phyloP scores from a whole-genome alignment of 1,140 invertebrate genomes.

The Aphidius ervi region DNA sequence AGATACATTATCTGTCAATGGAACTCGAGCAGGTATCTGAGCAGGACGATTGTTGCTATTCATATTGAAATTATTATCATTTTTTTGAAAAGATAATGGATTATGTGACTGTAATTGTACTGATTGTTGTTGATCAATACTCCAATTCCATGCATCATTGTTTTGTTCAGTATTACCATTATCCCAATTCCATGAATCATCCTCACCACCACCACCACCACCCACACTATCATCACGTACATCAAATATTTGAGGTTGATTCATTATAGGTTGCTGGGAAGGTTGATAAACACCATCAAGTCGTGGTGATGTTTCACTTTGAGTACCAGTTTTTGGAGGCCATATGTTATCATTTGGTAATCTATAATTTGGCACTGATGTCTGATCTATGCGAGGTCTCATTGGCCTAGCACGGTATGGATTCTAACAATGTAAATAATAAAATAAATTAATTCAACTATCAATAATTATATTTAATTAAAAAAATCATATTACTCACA shows the following conservation, averaged over 20 bases:
- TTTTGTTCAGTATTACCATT: slow-evolving; percentile 38
- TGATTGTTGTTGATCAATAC: slow-evolving; percentile 42
- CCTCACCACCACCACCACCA: too few relatives aligned
- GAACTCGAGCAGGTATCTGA: too few relatives aligned
- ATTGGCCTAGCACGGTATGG: slow-evolving; percentile 43
- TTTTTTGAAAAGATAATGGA: slow-evolving; percentile 30
- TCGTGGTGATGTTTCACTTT: slow-evolving; percentile 18
- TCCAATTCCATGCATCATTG: slow-evolving; percentile 51
- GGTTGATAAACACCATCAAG: slow-evolving; percentile 25
- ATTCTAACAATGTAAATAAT: slow-evolving; percentile 37
- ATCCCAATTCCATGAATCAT: slow-evolving; percentile 45
- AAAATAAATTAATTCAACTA: neutral
- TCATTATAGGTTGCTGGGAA: slow-evolving; percentile 17
- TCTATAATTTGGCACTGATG: slow-evolving; percentile 34
- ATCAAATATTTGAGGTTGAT: slow-evolving; percentile 32
- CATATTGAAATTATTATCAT: slow-evolving; percentile 45
- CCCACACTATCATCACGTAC: slow-evolving; percentile 4
- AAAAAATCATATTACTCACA: slow-evolving; percentile 35
- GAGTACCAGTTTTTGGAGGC: slow-evolving; percentile 29
- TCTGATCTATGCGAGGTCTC: slow-evolving; percentile 38
- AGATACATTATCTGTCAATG: too few relatives aligned
- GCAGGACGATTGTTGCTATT: slow-evolving; percentile 28
- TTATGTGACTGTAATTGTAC: slow-evolving; percentile 26
- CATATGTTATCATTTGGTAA: slow-evolving; percentile 43
- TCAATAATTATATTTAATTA: neutral